Conservation (phyloP, 2,113 vertebrate genomes). For the Oreochromis tanganicae region DNA sequence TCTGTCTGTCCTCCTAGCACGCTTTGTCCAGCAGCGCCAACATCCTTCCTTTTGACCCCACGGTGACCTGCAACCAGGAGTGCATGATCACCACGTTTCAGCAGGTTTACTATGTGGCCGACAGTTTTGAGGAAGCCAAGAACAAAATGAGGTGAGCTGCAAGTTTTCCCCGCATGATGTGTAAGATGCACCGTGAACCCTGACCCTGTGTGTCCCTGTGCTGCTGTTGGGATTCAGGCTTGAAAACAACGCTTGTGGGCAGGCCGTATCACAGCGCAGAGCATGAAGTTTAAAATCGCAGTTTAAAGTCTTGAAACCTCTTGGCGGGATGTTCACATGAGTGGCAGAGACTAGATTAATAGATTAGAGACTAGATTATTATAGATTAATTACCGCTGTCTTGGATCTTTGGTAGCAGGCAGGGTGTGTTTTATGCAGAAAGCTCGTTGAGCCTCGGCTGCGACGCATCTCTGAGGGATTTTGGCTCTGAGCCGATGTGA, state of each 20-base stretch:
- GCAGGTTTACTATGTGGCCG: background rate
- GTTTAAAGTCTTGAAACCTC: background rate
- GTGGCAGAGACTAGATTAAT: no score
- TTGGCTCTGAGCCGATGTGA: background rate
- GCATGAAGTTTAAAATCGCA: background rate
- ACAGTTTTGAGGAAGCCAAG: conserved; percentile 4
- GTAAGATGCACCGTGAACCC: background rate
- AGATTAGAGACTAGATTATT: no score
- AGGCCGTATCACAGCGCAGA: background rate
- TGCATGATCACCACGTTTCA: conserved; percentile 1
- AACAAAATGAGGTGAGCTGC: conserved; percentile 9
- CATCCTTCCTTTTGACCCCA: background rate
- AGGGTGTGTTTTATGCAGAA: background rate
- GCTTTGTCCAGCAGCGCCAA: background rate
- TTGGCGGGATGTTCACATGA: background rate
- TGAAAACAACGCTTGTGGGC: no score
- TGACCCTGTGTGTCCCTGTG: accelerated
- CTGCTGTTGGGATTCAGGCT: background rate
- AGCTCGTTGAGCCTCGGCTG: background rate
- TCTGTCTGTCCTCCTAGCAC: background rate
- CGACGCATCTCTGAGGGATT: background rate
- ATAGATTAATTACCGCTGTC: background rate
- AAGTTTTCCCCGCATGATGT: background rate
- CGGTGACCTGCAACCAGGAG: background rate
- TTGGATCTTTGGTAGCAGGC: no score